These are phyloP conservation scores for Anthrax anthrax DNA, from an alignment of 2,888 invertebrate species.

Conservation along the genomic window DNA sequence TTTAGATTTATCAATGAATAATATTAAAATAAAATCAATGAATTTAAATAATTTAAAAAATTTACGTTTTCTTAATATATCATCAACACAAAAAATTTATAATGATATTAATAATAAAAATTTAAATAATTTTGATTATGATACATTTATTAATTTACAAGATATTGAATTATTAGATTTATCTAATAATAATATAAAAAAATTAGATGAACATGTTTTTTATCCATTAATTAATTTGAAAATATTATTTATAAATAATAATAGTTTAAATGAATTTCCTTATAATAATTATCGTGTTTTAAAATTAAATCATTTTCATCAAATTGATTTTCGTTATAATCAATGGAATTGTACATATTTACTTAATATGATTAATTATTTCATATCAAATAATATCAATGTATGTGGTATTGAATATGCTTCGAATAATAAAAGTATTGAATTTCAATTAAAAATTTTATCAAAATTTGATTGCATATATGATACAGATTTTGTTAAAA, in stretches of 20 bases:
- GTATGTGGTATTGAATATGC: neutral
- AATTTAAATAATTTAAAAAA: neutral
- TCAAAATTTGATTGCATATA: too few species aligned
- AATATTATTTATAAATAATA: neutral
- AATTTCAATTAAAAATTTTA: too few species aligned
- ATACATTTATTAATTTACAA: neutral
- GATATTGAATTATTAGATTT: neutral
- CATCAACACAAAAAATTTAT: neutral
- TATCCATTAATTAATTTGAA: neutral
- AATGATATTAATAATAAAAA: neutral
- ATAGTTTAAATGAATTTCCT: neutral
- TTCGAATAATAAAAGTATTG: too few species aligned
- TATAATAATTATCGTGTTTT: neutral
- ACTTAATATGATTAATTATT: neutral
- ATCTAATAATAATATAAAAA: neutral
- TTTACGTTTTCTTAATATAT: neutral
- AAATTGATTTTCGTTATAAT: neutral
- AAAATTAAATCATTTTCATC: too few species aligned
- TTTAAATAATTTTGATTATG: too few species aligned
- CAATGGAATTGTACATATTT: constrained; percentile 1
- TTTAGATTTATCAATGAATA: neutral
- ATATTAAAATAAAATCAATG: neutral
- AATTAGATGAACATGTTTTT: neutral
- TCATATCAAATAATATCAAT: neutral
- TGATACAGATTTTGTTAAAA: too few species aligned